A percentile compares a stretch with the other conserved stretches of the same genome.
Evolutionary conservation across 2,888 invertebrate species (phyloP).

Genomic region (Ormyrus pomaceus): DNA sequence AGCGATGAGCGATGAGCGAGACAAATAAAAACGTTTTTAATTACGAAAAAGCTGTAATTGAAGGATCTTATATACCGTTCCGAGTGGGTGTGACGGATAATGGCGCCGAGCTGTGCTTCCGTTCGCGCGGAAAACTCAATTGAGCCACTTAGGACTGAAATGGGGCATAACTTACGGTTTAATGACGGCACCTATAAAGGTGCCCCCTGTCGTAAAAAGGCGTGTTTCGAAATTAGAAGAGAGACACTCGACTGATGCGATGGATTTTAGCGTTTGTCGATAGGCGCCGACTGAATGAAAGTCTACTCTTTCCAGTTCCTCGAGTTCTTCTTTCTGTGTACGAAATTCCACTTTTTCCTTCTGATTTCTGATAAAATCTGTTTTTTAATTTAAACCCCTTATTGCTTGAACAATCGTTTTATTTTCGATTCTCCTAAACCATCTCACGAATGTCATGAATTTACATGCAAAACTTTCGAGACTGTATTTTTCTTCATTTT

Average conservation of each 20-base stretch:
- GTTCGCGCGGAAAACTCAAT: not conserved
- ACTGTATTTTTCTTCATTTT: too few species aligned
- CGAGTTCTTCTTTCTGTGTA: too few species aligned
- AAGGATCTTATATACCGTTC: not conserved
- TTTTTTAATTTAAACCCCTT: too few species aligned
- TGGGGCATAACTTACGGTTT: not conserved
- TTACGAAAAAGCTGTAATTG: not conserved
- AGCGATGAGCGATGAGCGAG: not conserved
- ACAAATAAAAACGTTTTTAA: not conserved
- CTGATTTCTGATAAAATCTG: too few species aligned
- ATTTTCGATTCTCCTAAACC: too few species aligned
- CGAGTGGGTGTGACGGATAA: not conserved
- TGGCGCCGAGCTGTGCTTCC: not conserved
- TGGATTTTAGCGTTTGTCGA: conserved; percentile 10
- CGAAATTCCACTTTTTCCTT: too few species aligned
- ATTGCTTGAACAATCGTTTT: too few species aligned
- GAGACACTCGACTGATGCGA: not conserved
- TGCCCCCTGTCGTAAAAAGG: conserved; percentile 14
- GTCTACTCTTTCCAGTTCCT: too few species aligned
- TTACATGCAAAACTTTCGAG: too few species aligned
- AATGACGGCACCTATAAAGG: conserved; percentile 9
- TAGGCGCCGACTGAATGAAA: too few species aligned
- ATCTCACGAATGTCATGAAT: too few species aligned
- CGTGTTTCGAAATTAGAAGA: conserved; percentile 28
- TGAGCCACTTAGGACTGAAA: not conserved